Evolutionary conservation across 1,140 invertebrate species (phyloP).

Genomic region (Pollicipes pollicipes): DNA sequence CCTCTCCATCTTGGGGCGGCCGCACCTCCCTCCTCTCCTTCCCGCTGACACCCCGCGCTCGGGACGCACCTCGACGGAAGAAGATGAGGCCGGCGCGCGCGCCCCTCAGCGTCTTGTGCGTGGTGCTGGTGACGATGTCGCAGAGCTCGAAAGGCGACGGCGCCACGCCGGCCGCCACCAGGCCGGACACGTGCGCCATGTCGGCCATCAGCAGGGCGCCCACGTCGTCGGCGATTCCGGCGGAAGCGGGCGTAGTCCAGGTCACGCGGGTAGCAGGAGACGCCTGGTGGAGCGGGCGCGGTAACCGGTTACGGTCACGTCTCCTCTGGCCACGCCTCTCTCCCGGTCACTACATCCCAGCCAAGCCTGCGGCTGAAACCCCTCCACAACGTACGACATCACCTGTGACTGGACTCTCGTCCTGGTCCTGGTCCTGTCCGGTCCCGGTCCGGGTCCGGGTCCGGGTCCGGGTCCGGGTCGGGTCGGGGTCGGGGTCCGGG

Average conservation of each 20-base stretch:
- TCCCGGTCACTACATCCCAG: too few relatives aligned
- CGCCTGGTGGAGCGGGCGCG: conserved; percentile 33
- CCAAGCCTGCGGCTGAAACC: too few relatives aligned
- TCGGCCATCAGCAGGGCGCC: conserved; percentile 80
- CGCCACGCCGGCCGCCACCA: conserved; percentile 70
- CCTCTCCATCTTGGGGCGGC: too few relatives aligned
- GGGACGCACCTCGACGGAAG: conserved; percentile 53
- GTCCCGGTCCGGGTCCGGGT: too few relatives aligned
- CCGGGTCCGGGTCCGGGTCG: too few relatives aligned
- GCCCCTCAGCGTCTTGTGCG: conserved; percentile 85
- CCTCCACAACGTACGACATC: too few relatives aligned
- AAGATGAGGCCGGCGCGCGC: conserved; percentile 79
- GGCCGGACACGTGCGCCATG: conserved; percentile 86
- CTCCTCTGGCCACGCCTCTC: too few relatives aligned
- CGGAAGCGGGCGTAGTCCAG: conserved; percentile 63
- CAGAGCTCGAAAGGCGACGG: conserved; percentile 82
- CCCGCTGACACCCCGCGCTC: too few relatives aligned
- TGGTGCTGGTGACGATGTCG: conserved; percentile 89
- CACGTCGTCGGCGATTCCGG: conserved; percentile 67
- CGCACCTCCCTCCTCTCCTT: too few relatives aligned
- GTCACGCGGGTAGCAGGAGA: conserved; percentile 60
- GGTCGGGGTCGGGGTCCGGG: too few relatives aligned
- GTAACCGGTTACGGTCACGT: not conserved
- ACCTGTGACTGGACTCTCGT: too few relatives aligned
- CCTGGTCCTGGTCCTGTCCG: too few relatives aligned